Evolutionary conservation across 1,140 invertebrate genomes (phyloP), one percentile per base, ranked within the genome.

Genomic region (Drosophila tropicalis): DNA sequence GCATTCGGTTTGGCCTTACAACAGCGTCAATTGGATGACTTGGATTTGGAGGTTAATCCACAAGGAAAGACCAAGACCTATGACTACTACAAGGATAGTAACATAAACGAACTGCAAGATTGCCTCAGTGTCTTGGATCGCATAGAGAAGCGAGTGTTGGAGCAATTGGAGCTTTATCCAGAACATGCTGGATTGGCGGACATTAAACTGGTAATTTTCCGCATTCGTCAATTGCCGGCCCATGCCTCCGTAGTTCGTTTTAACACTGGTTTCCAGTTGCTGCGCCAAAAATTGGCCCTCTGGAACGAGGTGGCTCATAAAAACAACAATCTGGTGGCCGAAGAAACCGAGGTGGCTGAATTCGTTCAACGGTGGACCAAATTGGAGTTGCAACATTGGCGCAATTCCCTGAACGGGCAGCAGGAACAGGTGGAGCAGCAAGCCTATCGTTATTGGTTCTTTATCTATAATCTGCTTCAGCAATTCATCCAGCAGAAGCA

Each of bases 261-360:
- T 78, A 93, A 99, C 0, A 96, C 96, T 0, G 98, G 98, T 6
- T 92, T 99, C 22, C 98, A 99, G 92, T 92, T 99, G 29, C 92
- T 99, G 0, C 92, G 98, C 3, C 94, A 95, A 15, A 97, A 98
- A 76, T 93, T 96, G 47, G 94, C 98, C 72, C 95, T 98, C 74
- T 99, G 98, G 98, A 97, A 99, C 92, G 95, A 95, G 79, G 96
- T 97, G 85, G 98, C 98, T 0, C 97, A 98, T 78, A 95, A 94
- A 72, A 95, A 95, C 3, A 97, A 99, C 36, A 97, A 96, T 67
- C 92, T 99, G 82, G 93, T 94, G 0, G 93, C 95, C 0, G 93
- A 97, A 67, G 94, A 97, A 9, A 91, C 94, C 17, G 93, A 94
- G 47, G 92, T 99, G 0, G 96, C 96, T 2, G 93, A 96, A 64